A percentile compares a stretch with the other conserved stretches of the same genome.
Evolutionary conservation across 2,797 vertebrate genomes (phyloP).

Genomic region (Danionella dracula): DNA sequence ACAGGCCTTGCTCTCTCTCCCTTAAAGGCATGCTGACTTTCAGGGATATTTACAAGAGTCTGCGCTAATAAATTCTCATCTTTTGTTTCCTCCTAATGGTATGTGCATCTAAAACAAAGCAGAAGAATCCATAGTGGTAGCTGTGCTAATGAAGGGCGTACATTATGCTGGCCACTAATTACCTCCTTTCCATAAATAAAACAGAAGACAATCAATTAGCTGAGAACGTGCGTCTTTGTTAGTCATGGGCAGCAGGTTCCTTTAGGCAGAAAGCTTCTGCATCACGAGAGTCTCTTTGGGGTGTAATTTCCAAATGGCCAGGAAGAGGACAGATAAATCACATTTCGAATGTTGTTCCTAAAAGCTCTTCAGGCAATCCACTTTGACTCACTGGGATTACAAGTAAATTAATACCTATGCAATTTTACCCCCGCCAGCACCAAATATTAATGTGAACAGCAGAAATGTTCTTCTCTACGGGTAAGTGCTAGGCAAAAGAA

Average conservation of each 20-base stretch:
- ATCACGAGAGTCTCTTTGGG: slow-evolving; percentile 58
- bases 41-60: slow-evolving; percentile 73
- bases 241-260: slow-evolving; percentile 65
- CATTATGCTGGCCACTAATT: slow-evolving; percentile 80
- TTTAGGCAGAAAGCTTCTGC: slow-evolving; percentile 57
- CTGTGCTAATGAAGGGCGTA: slow-evolving; percentile 79
- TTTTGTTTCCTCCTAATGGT: slow-evolving; percentile 78
- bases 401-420: slow-evolving; percentile 62
- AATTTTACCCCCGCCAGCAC: slow-evolving; percentile 50
- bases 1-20: slow-evolving; percentile 78
- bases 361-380: slow-evolving; percentile 57
- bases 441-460: slow-evolving; percentile 52
- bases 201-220: slow-evolving; percentile 80
- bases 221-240: slow-evolving; percentile 67
- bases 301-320: slow-evolving; percentile 57
- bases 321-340: slow-evolving; percentile 63
- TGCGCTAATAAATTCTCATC: slow-evolving; percentile 72
- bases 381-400: slow-evolving; percentile 56
- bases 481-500: slow-evolving; percentile 63
- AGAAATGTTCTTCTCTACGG: slow-evolving; percentile 54
- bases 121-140: slow-evolving; percentile 72
- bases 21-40: slow-evolving; percentile 75
- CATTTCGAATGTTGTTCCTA: slow-evolving; percentile 55
- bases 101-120: slow-evolving; percentile 76
- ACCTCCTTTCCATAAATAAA: slow-evolving; percentile 77